These are phyloP conservation scores for Chromoteleia sp. DNA, from an alignment of 2,888 invertebrate species.

Conservation along the genomic window DNA sequence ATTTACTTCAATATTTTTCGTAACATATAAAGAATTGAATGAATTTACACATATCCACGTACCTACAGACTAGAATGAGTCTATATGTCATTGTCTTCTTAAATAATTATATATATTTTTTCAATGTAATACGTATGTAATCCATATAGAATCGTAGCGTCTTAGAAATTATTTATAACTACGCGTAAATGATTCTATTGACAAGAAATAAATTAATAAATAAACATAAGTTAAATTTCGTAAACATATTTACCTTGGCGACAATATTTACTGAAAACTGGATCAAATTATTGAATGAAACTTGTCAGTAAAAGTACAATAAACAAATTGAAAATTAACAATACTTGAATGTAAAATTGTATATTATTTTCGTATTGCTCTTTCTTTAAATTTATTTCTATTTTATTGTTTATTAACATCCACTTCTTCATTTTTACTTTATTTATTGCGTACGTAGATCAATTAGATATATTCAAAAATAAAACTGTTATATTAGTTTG, in stretches of 20 bases:
- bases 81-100: conserved; percentile 32
- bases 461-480: too few species aligned
- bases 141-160: conserved; percentile 2
- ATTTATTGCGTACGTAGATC: too few species aligned
- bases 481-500: too few species aligned
- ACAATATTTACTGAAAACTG: conserved; percentile 39
- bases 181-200: conserved; percentile 19
- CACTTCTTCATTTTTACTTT: too few species aligned
- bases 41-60: conserved; percentile 37
- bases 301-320: conserved; percentile 33
- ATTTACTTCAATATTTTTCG: conserved; percentile 3
- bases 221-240: conserved; percentile 26
- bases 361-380: too few species aligned
- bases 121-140: conserved; percentile 36
- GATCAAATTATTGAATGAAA: conserved; percentile 16
- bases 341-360: too few species aligned
- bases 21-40: conserved; percentile 5
- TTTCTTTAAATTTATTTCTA: too few species aligned
- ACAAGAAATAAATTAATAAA: too few species aligned
- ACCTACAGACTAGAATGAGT: conserved; percentile 30
- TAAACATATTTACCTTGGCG: conserved; percentile 41
- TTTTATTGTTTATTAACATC: too few species aligned
- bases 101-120: conserved; percentile 39
- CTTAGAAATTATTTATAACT: conserved; percentile 23
- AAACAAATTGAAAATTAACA: background rate